Evolutionary conservation across 2,797 vertebrate genomes (phyloP).

Genomic region (Poeciliopsis paucimaculata): DNA sequence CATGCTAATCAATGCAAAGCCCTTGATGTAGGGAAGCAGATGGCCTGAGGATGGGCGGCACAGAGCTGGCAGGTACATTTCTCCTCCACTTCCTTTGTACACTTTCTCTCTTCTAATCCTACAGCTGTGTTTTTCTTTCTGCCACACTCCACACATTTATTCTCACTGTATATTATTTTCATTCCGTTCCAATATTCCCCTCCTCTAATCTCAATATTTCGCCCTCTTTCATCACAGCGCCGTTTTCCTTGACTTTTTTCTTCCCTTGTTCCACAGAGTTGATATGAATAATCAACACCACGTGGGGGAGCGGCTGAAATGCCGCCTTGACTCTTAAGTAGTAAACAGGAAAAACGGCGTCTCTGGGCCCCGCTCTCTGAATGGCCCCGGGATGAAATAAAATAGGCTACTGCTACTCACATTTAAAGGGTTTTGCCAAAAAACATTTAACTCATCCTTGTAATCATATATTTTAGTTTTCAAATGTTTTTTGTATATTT

Average conservation of each 20-base stretch:
- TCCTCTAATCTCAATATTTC: slow-evolving; percentile 62
- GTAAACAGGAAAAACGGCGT: slow-evolving; percentile 54
- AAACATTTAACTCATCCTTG: slow-evolving; percentile 1
- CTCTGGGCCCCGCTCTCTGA: slow-evolving; percentile 40
- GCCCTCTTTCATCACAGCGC: slow-evolving; percentile 71
- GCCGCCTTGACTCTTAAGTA: slow-evolving; percentile 53
- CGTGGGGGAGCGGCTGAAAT: slow-evolving; percentile 36
- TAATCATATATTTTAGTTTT: neutral
- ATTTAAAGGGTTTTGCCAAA: slow-evolving; percentile 6
- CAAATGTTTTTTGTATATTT: neutral
- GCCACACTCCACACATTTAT: slow-evolving; percentile 18
- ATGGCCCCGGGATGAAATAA: slow-evolving; percentile 23
- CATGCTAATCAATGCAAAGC: slow-evolving; percentile 76
- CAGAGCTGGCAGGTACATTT: slow-evolving; percentile 68
- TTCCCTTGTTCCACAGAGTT: slow-evolving; percentile 45
- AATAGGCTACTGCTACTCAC: neutral
- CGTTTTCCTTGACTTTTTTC: slow-evolving; percentile 56
- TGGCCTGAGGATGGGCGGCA: slow-evolving; percentile 69
- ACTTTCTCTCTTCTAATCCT: slow-evolving; percentile 32
- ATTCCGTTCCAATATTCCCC: slow-evolving; percentile 50
- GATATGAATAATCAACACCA: slow-evolving; percentile 69
- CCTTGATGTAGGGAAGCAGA: slow-evolving; percentile 76
- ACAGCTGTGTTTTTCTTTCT: slow-evolving; percentile 35
- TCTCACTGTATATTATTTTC: slow-evolving; percentile 41
- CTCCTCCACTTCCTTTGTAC: slow-evolving; percentile 41